Percentiles rank a stretch among this genome's conserved stretches.
Conservation (phyloP, 2,888 invertebrate genomes). For the Sepioteuthis lessoniana region DNA sequence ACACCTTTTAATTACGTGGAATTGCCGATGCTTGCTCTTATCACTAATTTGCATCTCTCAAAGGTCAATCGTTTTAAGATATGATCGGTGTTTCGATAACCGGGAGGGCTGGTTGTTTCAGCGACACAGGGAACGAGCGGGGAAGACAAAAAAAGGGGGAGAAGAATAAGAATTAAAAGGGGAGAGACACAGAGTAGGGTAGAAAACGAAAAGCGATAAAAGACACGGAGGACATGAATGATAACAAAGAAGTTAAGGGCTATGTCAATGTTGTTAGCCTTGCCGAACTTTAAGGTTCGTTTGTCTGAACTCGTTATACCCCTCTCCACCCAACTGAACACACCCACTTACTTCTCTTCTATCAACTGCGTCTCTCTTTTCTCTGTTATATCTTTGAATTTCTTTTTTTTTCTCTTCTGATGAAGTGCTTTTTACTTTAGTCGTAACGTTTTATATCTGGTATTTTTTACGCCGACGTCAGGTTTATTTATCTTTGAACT, state of each 20-base stretch:
- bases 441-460: not conserved
- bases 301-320: not conserved
- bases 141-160: too few relatives aligned
- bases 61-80: constrained; percentile 33
- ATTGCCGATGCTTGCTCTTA: not conserved
- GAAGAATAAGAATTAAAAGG: too few relatives aligned
- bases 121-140: not conserved
- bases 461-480: not conserved
- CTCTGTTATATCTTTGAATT: not conserved
- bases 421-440: not conserved
- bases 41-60: not conserved
- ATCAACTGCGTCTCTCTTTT: not conserved
- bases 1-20: not conserved
- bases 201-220: not conserved
- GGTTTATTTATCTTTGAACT: too few relatives aligned
- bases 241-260: not conserved
- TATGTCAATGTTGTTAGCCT: constrained; percentile 1
- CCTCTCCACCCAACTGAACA: not conserved
- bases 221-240: not conserved
- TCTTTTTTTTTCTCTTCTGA: not conserved
- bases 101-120: not conserved
- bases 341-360: not conserved
- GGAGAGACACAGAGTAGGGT: not conserved
- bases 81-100: not conserved
- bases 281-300: not conserved